Evolutionary conservation across 64 coral and sea anemone species (phyloP).

Genomic region (Acropora yongei): DNA sequence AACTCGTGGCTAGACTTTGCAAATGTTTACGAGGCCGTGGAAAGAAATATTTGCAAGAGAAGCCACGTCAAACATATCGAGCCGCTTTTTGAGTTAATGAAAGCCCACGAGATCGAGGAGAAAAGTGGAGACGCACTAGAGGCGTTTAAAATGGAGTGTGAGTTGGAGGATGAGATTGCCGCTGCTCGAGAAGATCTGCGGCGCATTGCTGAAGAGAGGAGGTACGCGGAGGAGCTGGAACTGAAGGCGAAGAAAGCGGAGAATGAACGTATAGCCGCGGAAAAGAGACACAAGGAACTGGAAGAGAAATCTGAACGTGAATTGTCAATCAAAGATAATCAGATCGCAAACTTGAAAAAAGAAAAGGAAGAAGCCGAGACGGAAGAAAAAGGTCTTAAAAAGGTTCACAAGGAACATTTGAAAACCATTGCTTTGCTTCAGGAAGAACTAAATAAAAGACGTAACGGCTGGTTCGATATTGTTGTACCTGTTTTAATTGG

Average conservation of each 20-base stretch:
- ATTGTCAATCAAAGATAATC: not conserved
- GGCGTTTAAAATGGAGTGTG: constrained; percentile 60
- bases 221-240: constrained; percentile 26
- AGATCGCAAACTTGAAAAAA: constrained; percentile 11
- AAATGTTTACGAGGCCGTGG: constrained; percentile 57
- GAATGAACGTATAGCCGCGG: not conserved
- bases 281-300: constrained; percentile 7
- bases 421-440: not conserved
- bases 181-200: constrained; percentile 35
- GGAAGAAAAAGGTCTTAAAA: not conserved
- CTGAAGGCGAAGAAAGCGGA: constrained; percentile 41
- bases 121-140: constrained; percentile 23
- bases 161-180: constrained; percentile 18
- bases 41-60: constrained; percentile 72
- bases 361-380: not conserved
- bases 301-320: not conserved
- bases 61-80: constrained; percentile 55
- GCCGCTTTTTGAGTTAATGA: constrained; percentile 20
- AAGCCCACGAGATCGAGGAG: not conserved
- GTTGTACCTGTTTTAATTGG: not conserved
- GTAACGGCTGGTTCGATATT: not conserved
- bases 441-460: not conserved
- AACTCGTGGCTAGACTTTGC: constrained; percentile 42
- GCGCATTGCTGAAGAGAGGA: constrained; percentile 12
- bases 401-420: not conserved